A percentile compares a stretch with the other conserved stretches of the same genome.
phyloP scores from a whole-genome alignment of 2,888 invertebrate genomes.

The Tinea semifulvella region DNA sequence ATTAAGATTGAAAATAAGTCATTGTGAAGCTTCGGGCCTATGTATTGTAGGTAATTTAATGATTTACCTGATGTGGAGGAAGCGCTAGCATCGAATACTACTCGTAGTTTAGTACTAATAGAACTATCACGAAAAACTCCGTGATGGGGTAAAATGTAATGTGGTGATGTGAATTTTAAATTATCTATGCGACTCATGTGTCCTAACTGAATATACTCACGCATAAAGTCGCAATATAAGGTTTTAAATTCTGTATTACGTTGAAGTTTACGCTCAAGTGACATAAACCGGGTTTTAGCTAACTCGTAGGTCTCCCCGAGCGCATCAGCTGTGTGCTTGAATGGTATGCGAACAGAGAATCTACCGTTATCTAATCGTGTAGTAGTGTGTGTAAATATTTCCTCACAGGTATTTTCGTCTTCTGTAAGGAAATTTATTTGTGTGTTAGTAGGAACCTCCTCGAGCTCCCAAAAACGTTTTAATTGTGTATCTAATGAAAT shows the following conservation, averaged over 20 bases:
- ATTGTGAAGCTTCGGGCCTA: conserved; percentile 24
- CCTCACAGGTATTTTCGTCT: conserved; percentile 19
- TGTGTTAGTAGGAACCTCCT: conserved; percentile 16
- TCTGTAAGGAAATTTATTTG: neutral
- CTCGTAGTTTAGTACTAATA: conserved; percentile 20
- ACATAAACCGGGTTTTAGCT: conserved; percentile 18
- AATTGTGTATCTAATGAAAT: conserved; percentile 15
- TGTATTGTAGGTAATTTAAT: conserved; percentile 23
- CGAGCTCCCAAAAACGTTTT: conserved; percentile 20
- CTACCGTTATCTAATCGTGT: conserved; percentile 18
- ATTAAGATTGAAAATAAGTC: conserved; percentile 26
- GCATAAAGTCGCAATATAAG: conserved; percentile 19
- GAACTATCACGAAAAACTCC: conserved; percentile 17
- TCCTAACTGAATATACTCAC: conserved; percentile 17
- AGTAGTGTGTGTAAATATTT: conserved; percentile 18
- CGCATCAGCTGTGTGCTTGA: conserved; percentile 17
- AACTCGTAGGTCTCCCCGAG: conserved; percentile 19
- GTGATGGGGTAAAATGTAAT: conserved; percentile 21
- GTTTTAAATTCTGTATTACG: conserved; percentile 16
- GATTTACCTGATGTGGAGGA: conserved; percentile 18
- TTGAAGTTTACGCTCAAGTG: conserved; percentile 19
- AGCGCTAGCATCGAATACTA: conserved; percentile 20
- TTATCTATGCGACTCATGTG: conserved; percentile 17
- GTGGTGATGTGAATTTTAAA: conserved; percentile 12
- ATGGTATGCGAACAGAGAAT: conserved; percentile 21